Conservation (phyloP, 1,140 invertebrate species). For the Drosophila truncata region DNA sequence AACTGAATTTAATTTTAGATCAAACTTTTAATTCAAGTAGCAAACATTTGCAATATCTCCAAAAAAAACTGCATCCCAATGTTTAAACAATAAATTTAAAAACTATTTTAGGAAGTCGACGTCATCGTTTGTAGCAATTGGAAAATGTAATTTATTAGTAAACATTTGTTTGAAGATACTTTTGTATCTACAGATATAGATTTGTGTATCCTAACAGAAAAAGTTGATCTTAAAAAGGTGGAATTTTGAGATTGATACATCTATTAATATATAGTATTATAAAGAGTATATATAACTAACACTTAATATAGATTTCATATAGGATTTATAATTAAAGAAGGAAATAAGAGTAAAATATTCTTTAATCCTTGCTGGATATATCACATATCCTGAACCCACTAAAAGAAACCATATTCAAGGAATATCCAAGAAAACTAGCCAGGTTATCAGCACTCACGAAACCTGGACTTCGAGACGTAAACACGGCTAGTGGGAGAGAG, state of each 20-base stretch:
- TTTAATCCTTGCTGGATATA: too few relatives aligned
- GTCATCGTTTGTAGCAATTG: conserved; percentile 22
- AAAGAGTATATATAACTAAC: not conserved
- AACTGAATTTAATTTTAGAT: not conserved
- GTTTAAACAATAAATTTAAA: not conserved
- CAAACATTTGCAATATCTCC: not conserved
- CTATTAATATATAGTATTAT: too few relatives aligned
- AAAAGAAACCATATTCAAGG: not conserved
- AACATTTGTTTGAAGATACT: conserved; percentile 28
- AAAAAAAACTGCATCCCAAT: conserved; percentile 7
- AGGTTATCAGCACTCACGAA: conserved; percentile 31
- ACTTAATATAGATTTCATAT: not conserved
- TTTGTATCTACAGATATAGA: not conserved
- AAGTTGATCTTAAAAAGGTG: conserved; percentile 3
- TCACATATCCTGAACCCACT: not conserved
- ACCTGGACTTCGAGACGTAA: conserved; percentile 46
- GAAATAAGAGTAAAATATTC: not conserved
- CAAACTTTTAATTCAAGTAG: not conserved
- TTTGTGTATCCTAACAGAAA: conserved; percentile 2
- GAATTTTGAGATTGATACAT: not conserved
- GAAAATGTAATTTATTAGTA: conserved; percentile 32
- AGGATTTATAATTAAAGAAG: not conserved
- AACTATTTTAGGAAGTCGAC: conserved; percentile 16
- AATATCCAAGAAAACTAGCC: conserved; percentile 11
- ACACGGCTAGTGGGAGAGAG: conserved; percentile 30